These are phyloP conservation scores for Sarcophaga bullata DNA, from an alignment of 1,140 invertebrate species.

Conservation along the genomic window DNA sequence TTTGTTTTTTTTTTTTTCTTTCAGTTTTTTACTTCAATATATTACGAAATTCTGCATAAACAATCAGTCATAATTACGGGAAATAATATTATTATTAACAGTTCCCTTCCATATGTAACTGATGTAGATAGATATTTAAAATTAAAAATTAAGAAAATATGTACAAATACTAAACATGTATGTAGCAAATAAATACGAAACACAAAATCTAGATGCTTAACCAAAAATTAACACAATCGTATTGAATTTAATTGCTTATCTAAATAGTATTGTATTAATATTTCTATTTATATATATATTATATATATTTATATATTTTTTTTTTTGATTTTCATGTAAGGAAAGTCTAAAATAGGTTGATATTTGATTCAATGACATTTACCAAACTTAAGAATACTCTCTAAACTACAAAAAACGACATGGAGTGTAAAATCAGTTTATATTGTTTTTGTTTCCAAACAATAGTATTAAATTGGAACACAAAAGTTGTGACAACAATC, in stretches of 20 bases:
- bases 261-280: not conserved
- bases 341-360: no score
- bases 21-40: not conserved
- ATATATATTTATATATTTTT: no score
- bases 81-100: not conserved
- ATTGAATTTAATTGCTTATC: not conserved
- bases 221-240: not conserved
- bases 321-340: no score
- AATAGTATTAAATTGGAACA: not conserved
- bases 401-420: not conserved
- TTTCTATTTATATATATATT: no score
- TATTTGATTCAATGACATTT: not conserved
- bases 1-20: not conserved
- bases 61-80: not conserved
- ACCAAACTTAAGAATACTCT: not conserved
- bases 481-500: constrained; percentile 12
- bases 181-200: no score
- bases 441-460: not conserved
- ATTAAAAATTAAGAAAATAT: not conserved
- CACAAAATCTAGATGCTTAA: not conserved
- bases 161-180: not conserved
- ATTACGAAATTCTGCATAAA: not conserved
- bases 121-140: not conserved
- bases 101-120: not conserved
- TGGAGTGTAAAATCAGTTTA: constrained; percentile 3